Evolutionary conservation across 1,140 invertebrate species (phyloP), one percentile per base, ranked within the genome.

Genomic region (Cotesia vestalis): DNA sequence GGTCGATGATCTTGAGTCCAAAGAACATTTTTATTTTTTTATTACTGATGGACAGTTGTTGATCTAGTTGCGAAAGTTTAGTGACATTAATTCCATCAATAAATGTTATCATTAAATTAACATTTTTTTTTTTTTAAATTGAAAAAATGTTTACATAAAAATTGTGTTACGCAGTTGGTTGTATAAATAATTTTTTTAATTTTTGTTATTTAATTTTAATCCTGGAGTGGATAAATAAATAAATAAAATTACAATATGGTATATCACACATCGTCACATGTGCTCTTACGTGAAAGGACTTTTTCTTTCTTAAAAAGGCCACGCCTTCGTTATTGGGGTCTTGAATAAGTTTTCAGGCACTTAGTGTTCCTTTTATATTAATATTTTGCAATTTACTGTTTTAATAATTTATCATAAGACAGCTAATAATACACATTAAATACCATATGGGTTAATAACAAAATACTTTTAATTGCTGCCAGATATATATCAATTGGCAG

Each of bases 1-100:
- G 20, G 57, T 75, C 64, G 69, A 64, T 72, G 75, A 75, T 73
- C 75, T 66, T 62, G 27, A 64, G 72, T 75, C 64, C 70, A 73
- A 75, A 73, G 69, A 71, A 59, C 57, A 8, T 6, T 59, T 20
- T 59, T 14, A 20, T 59, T 20, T 59, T 17, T 59, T 20, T 46
- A 46, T 9, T 2, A 46, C 40, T 11, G 40, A 46, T 46, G 8
- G 57, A 59, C 17, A 59, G 57, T 20, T 34, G 14, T 5, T 3
- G 17, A 59, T 59, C 57, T 17, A 17, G 14, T 59, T 59, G 57
- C 17, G 57, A 59, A 59, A 59, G 9, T 20, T 5, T 20, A 27
- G 20, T 20, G 9, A 59, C 20, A 20, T 20, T 27, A 27, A 59
- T 17, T 59, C 20, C 3, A 20, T 59, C 27, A 20, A 46, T 6